Conservation (phyloP, 2,888 invertebrate genomes). For the Xylota sylvarum region DNA sequence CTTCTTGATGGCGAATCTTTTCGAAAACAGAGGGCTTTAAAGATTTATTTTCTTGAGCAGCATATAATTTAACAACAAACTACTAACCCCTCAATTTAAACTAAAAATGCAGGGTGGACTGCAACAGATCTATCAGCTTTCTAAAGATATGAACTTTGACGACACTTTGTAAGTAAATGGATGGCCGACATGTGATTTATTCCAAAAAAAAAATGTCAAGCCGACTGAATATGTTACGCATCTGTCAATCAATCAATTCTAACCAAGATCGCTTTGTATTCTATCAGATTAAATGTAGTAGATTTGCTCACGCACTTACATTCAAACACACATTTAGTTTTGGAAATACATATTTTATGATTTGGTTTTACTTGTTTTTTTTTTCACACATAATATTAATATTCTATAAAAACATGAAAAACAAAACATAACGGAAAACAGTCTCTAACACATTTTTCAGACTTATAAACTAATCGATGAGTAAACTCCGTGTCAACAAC, state of each 20-base stretch:
- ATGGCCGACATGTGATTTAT: too few relatives aligned
- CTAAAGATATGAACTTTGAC: too few relatives aligned
- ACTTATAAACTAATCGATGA: conserved; percentile 76
- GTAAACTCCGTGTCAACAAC: conserved; percentile 74
- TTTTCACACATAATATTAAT: conserved; percentile 21
- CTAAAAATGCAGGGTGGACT: too few relatives aligned
- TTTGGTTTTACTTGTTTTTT: background rate
- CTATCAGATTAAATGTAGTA: background rate
- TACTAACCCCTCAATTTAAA: too few relatives aligned
- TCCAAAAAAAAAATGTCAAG: too few relatives aligned
- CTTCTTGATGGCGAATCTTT: too few relatives aligned
- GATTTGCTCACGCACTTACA: conserved; percentile 18
- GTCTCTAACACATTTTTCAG: conserved; percentile 73
- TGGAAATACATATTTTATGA: conserved; percentile 8
- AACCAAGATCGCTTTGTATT: background rate
- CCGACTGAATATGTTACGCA: background rate
- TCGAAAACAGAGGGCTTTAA: too few relatives aligned
- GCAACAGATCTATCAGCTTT: too few relatives aligned
- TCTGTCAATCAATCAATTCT: background rate
- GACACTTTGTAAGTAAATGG: too few relatives aligned
- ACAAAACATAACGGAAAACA: conserved; percentile 61
- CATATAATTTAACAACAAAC: too few relatives aligned
- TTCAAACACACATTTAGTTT: conserved; percentile 29
- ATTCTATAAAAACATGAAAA: conserved; percentile 2
- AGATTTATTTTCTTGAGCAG: too few relatives aligned